These are phyloP conservation scores for Periophthalmus modestus DNA, from an alignment of 2,113 vertebrate genomes.

Conservation along the genomic window DNA sequence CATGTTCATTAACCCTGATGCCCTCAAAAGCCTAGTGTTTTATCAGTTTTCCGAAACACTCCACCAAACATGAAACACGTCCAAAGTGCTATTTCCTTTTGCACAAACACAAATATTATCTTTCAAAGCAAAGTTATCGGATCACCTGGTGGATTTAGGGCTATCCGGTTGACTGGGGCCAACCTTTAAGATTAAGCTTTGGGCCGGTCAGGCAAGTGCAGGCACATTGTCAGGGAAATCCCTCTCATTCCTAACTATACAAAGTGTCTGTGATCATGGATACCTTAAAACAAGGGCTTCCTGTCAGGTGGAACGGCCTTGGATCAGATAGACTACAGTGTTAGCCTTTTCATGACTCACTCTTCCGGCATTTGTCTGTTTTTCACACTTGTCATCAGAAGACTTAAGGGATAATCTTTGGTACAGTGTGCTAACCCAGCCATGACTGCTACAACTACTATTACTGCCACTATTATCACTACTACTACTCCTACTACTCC, in stretches of 20 bases:
- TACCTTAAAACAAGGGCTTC: slow-evolving; percentile 65
- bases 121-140: slow-evolving; percentile 46
- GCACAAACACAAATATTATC: slow-evolving; percentile 50
- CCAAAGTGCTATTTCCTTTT: slow-evolving; percentile 56
- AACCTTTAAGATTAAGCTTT: slow-evolving; percentile 56
- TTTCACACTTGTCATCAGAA: slow-evolving; percentile 37
- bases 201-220: slow-evolving; percentile 60
- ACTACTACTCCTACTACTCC: slow-evolving; percentile 5
- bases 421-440: slow-evolving; percentile 83
- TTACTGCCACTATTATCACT: background rate
- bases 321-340: slow-evolving; percentile 54
- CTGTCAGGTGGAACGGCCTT: slow-evolving; percentile 48
- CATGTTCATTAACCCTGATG: slow-evolving; percentile 61
- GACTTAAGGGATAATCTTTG: slow-evolving; percentile 28
- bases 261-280: slow-evolving; percentile 68
- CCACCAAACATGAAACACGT: slow-evolving; percentile 6
- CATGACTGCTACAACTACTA: slow-evolving; percentile 81
- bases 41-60: slow-evolving; percentile 39
- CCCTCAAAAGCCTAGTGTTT: slow-evolving; percentile 48
- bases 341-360: slow-evolving; percentile 56
- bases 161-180: slow-evolving; percentile 58
- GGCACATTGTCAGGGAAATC: slow-evolving; percentile 67
- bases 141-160: slow-evolving; percentile 60
- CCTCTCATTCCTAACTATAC: slow-evolving; percentile 66
- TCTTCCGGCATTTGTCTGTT: slow-evolving; percentile 61